A percentile compares a stretch with the other conserved stretches of the same genome.
Evolutionary conservation across 2,113 vertebrate species (phyloP).

Genomic region (Zingel zingel): DNA sequence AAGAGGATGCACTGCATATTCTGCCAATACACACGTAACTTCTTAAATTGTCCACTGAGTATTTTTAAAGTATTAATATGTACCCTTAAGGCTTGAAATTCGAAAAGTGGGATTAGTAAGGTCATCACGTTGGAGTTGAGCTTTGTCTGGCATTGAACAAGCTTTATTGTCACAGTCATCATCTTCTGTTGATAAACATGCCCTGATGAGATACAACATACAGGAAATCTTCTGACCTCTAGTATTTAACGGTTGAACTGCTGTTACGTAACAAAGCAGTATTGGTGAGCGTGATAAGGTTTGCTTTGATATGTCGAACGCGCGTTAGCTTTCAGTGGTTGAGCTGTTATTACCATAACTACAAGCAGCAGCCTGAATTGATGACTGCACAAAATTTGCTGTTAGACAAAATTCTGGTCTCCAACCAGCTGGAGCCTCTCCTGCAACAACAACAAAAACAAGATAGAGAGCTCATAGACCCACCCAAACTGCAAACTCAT

Average conservation of each 20-base stretch:
- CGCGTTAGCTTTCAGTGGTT: slow-evolving; percentile 10
- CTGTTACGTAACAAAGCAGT: not conserved
- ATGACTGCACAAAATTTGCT: slow-evolving; percentile 9
- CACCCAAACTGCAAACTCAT: slow-evolving; percentile 22
- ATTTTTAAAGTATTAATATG: not conserved
- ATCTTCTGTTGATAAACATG: slow-evolving; percentile 5
- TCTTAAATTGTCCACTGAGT: not conserved
- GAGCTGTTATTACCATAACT: slow-evolving; percentile 22
- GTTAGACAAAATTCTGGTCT: slow-evolving; percentile 38
- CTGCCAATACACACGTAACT: slow-evolving; percentile 5
- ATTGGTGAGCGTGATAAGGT: not conserved
- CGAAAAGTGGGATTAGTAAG: not conserved
- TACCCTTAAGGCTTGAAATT: not conserved
- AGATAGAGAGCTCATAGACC: not conserved
- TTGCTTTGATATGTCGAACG: slow-evolving; percentile 34
- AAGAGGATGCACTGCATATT: not conserved
- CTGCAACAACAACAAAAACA: not conserved
- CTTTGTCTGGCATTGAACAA: slow-evolving; percentile 19
- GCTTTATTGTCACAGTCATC: not conserved
- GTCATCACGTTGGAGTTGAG: not conserved
- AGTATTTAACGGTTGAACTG: slow-evolving; percentile 11
- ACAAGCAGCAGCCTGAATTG: slow-evolving; percentile 51
- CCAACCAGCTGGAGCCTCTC: slow-evolving; percentile 12
- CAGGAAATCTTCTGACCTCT: not conserved
- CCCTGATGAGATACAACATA: slow-evolving; percentile 1